These are phyloP conservation scores for Coracias cyanogaster DNA, from an alignment of 2,797 vertebrate genomes.

Conservation along the genomic window DNA sequence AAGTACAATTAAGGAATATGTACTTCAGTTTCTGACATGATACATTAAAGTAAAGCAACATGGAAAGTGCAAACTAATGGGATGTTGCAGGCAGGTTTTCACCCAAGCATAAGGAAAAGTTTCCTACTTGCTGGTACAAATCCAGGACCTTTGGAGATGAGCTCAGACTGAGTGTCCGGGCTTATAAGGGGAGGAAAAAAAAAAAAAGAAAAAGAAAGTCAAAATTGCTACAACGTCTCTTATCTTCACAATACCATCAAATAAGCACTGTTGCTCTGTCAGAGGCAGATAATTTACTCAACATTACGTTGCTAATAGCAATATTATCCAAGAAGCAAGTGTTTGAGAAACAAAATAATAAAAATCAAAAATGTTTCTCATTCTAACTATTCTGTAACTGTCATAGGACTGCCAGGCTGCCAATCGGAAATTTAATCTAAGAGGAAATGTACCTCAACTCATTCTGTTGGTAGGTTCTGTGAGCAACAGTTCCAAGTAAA, in stretches of 20 bases:
- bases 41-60: background rate
- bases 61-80: background rate
- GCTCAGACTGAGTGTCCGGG: background rate
- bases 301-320: background rate
- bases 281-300: background rate
- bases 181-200: background rate
- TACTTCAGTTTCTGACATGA: background rate
- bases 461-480: background rate
- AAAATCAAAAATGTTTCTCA: background rate
- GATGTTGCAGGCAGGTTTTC: background rate
- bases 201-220: background rate
- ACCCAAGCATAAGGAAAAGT: background rate
- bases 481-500: background rate
- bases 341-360: background rate
- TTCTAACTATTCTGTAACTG: background rate
- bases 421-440: conserved; percentile 45
- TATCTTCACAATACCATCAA: background rate
- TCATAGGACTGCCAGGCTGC: background rate
- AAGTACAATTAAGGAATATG: background rate
- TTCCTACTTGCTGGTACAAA: background rate
- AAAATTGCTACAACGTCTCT: background rate
- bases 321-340: background rate
- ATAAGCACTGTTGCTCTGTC: background rate
- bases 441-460: conserved; percentile 30
- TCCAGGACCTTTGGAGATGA: background rate